A percentile compares a stretch with the other conserved stretches of the same genome.
These are phyloP conservation scores for Timandra comae DNA, from an alignment of 2,888 invertebrate species.

Conservation along the genomic window DNA sequence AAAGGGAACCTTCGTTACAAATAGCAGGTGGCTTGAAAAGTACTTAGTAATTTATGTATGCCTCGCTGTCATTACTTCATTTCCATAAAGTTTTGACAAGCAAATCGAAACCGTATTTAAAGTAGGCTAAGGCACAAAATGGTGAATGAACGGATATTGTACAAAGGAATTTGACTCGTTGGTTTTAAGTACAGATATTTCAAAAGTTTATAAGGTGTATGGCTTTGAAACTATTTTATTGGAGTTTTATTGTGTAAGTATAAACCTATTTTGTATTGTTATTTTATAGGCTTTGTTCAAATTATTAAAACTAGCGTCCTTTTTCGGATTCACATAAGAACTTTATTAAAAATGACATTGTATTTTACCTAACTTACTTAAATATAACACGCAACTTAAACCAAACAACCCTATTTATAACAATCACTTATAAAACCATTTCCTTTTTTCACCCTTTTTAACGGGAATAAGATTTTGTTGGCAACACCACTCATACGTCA, in stretches of 20 bases:
- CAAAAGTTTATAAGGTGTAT: no score
- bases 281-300: no score
- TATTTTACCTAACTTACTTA: no score
- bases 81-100: slow-evolving; percentile 1
- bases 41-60: slow-evolving; percentile 23
- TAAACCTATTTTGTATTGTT: no score
- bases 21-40: slow-evolving; percentile 17
- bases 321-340: no score
- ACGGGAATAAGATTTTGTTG: neutral
- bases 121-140: neutral
- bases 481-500: slow-evolving; percentile 21
- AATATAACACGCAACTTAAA: neutral
- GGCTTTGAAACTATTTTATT: no score
- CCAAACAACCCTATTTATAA: neutral
- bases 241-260: no score
- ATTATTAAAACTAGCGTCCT: no score
- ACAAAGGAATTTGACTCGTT: no score
- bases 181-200: no score
- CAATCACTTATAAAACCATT: neutral
- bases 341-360: no score
- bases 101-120: neutral
- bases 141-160: no score
- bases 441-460: slow-evolving; percentile 6
- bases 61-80: slow-evolving; percentile 10
- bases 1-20: slow-evolving; percentile 22